Percentiles rank a stretch among this genome's conserved stretches.
Conservation (phyloP, 2,888 invertebrate species). For the Sclerodermus sp. region DNA sequence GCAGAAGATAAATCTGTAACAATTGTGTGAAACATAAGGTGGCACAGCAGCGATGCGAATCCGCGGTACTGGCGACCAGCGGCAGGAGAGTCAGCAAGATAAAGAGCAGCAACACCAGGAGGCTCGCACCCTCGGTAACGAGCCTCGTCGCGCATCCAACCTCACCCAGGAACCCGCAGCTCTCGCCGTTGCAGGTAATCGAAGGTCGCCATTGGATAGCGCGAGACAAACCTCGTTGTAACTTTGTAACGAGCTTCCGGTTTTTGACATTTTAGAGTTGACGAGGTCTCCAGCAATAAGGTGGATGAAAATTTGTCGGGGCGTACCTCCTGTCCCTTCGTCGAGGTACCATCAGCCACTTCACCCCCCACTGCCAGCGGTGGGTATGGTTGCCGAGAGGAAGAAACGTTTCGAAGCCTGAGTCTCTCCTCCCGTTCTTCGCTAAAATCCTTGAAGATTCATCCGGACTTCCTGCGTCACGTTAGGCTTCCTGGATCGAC, state of each 20-base stretch:
- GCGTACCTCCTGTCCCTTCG: conserved; percentile 55
- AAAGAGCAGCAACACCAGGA: conserved; percentile 59
- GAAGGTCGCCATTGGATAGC: too few species aligned
- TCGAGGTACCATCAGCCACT: conserved; percentile 45
- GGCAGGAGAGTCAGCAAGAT: conserved; percentile 60
- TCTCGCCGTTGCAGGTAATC: conserved; percentile 70
- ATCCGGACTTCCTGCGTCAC: too few species aligned
- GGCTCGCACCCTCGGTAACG: conserved; percentile 43
- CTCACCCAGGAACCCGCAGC: conserved; percentile 67
- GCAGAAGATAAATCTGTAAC: conserved; percentile 1
- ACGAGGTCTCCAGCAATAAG: conserved; percentile 60
- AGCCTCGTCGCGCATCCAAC: conserved; percentile 48
- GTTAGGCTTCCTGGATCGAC: too few species aligned
- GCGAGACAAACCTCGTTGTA: too few species aligned
- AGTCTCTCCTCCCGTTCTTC: conserved; percentile 3
- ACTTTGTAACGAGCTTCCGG: too few species aligned
- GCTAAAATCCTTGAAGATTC: too few species aligned
- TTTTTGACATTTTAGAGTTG: conserved; percentile 60
- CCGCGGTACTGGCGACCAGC: conserved; percentile 40
- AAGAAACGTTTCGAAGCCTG: conserved; percentile 70
- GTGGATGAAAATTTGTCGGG: conserved; percentile 55
- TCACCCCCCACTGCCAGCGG: conserved; percentile 60
- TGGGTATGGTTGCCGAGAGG: conserved; percentile 75
- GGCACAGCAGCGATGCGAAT: conserved; percentile 51
- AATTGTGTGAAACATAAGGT: conserved; percentile 41